Conservation (phyloP, 2,797 vertebrate genomes). For the Rhinichthys osculus region DNA sequence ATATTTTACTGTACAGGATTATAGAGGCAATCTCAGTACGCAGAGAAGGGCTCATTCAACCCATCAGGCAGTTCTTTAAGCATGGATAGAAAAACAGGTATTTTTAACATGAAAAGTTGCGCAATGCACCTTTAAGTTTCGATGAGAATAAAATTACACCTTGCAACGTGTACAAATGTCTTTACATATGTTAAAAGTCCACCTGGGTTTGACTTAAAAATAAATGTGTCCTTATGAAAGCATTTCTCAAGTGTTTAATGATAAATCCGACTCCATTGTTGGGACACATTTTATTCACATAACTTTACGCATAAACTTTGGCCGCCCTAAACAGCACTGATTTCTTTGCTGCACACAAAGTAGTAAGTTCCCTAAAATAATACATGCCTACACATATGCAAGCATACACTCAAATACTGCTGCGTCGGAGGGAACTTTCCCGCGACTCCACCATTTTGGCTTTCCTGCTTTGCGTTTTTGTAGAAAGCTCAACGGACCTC, state of each 20-base stretch:
- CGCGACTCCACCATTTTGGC: slow-evolving; percentile 66
- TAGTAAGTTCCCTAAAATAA: slow-evolving; percentile 10
- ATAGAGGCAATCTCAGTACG: no score
- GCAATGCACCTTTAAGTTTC: neutral
- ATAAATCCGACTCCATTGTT: neutral
- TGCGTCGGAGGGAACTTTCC: slow-evolving; percentile 74
- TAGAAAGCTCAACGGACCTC: slow-evolving; percentile 66
- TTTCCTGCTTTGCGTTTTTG: slow-evolving; percentile 66
- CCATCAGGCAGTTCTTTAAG: no score
- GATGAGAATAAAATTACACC: neutral
- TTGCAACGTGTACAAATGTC: neutral
- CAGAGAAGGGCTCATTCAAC: no score
- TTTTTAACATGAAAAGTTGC: no score
- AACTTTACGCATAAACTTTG: neutral
- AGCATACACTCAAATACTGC: slow-evolving; percentile 63
- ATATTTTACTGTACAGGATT: no score
- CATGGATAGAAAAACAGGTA: no score
- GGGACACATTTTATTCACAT: neutral
- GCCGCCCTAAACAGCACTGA: neutral
- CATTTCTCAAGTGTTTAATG: neutral
- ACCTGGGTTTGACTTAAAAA: neutral
- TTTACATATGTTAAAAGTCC: neutral
- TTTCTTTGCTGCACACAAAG: neutral
- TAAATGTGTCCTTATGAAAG: neutral
- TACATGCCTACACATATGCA: slow-evolving; percentile 34